phyloP scores from a whole-genome alignment of 2,113 vertebrate genomes.

The Esox niger region DNA sequence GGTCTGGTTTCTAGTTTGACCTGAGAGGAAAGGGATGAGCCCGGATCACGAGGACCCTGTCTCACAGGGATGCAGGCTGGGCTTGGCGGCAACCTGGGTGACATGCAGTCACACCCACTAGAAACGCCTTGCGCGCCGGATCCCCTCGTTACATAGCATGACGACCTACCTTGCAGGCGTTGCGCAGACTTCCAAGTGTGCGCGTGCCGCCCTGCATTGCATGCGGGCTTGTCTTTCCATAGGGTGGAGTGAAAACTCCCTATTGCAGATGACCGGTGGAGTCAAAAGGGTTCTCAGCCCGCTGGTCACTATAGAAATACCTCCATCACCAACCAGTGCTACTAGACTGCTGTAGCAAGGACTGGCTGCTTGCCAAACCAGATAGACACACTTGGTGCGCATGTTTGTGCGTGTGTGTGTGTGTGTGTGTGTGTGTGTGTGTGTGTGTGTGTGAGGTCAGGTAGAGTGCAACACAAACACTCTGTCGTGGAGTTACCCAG shows the following conservation, averaged over 20 bases:
- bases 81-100: neutral
- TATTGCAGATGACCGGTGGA: neutral
- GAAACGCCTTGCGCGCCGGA: neutral
- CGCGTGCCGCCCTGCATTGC: conserved; percentile 28
- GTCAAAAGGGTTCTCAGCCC: neutral
- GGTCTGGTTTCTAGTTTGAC: neutral
- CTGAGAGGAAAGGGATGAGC: conserved; percentile 23
- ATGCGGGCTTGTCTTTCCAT: conserved; percentile 24
- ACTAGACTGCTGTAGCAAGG: neutral
- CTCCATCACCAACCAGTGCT: neutral
- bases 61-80: neutral
- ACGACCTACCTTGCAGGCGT: neutral
- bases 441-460: conserved; percentile 44
- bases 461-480: conserved; percentile 47
- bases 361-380: neutral
- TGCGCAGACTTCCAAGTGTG: conserved; percentile 36
- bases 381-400: neutral
- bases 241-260: conserved; percentile 20
- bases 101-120: neutral
- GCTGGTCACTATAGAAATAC: neutral
- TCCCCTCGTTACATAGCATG: too few species aligned
- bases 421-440: neutral
- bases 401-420: neutral
- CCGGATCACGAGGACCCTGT: neutral
- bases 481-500: conserved; percentile 36